Conservation (phyloP, 2,113 vertebrate species). For the Campylorhamphus procurvoides region DNA sequence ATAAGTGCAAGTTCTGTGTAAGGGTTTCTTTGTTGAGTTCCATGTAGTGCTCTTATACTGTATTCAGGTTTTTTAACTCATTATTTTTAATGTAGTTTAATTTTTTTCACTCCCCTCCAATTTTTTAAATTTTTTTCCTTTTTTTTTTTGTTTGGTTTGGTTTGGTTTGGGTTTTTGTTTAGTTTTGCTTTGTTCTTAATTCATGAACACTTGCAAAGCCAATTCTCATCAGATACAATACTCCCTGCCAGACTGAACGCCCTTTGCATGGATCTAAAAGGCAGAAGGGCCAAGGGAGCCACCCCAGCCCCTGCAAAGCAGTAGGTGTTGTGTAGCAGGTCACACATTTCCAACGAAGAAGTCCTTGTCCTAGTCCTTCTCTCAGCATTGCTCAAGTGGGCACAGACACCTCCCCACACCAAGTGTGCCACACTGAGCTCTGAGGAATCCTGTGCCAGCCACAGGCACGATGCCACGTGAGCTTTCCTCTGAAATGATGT, state of each 20-base stretch:
- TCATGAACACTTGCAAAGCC: background rate
- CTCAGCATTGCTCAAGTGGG: background rate
- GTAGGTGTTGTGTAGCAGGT: too few relatives aligned
- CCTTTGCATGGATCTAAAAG: background rate
- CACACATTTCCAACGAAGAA: background rate
- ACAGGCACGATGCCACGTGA: background rate
- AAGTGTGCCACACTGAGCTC: background rate
- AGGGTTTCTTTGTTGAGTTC: background rate
- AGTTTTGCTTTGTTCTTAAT: background rate
- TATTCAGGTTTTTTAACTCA: background rate
- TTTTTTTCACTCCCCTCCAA: accelerated
- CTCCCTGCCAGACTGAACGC: background rate
- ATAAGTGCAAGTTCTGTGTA: background rate
- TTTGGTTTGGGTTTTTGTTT: background rate
- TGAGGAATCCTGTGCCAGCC: background rate
- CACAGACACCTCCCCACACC: background rate
- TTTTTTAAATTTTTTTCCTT: too few relatives aligned
- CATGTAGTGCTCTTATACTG: background rate
- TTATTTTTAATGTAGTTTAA: background rate
- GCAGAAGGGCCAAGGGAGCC: background rate
- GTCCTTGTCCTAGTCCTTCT: background rate
- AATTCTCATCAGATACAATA: background rate
- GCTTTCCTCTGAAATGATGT: background rate
- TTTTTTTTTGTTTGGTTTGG: too few relatives aligned
- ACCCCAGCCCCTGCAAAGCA: background rate